Evolutionary conservation across 2,888 invertebrate species (phyloP).

Genomic region (Parnassius mnemosyne): DNA sequence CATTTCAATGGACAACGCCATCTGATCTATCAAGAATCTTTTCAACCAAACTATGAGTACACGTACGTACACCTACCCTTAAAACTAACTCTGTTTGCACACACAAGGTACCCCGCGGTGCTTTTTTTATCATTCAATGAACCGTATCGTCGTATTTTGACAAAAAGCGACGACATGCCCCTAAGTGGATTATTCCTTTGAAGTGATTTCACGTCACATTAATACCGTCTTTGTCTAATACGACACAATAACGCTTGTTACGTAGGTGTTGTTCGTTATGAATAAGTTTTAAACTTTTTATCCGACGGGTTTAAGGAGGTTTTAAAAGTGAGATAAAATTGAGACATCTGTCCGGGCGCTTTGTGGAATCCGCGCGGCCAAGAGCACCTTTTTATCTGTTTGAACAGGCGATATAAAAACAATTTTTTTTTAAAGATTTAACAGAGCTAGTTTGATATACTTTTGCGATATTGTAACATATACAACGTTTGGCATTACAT

Average conservation of each 20-base stretch:
- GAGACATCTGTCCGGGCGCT: conserved; percentile 66
- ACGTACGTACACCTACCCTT: conserved; percentile 21
- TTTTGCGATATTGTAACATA: no score
- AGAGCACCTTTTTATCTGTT: conserved; percentile 38
- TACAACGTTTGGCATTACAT: no score
- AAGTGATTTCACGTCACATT: conserved; percentile 76
- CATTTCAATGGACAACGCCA: conserved; percentile 39
- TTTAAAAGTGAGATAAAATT: conserved; percentile 51
- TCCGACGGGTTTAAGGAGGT: conserved; percentile 43
- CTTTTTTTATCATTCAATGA: conserved; percentile 73
- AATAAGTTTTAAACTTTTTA: conserved; percentile 64
- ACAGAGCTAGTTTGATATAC: neutral
- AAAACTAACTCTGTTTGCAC: conserved; percentile 57
- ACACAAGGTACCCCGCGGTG: conserved; percentile 69
- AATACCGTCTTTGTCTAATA: conserved; percentile 62
- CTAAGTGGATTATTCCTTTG: conserved; percentile 75
- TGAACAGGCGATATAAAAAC: conserved; percentile 22
- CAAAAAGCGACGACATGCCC: conserved; percentile 71
- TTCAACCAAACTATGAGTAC: conserved; percentile 24
- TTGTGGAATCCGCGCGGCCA: conserved; percentile 51
- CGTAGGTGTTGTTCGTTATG: conserved; percentile 72
- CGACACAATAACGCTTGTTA: conserved; percentile 60
- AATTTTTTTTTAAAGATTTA: conserved; percentile 9
- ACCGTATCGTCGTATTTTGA: conserved; percentile 62
- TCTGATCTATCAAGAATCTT: conserved; percentile 44